Evolutionary conservation across 2,797 vertebrate species (phyloP).

Genomic region (Iguana delicatissima): DNA sequence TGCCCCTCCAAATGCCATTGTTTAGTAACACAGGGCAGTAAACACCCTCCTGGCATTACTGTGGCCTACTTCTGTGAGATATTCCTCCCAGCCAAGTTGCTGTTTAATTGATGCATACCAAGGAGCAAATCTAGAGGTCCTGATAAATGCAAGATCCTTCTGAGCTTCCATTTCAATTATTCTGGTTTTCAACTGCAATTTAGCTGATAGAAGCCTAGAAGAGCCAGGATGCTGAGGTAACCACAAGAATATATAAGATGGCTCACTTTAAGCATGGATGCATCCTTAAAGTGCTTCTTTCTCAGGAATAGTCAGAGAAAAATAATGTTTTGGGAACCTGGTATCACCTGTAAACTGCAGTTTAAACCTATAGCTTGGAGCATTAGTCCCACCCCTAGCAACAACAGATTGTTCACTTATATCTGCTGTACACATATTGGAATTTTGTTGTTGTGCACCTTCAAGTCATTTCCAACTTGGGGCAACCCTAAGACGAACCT

Average conservation of each 20-base stretch:
- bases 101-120: slow-evolving; percentile 44
- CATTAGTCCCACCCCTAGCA: not conserved
- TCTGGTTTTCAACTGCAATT: slow-evolving; percentile 45
- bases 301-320: slow-evolving; percentile 10
- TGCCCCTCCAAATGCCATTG: slow-evolving; percentile 10
- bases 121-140: slow-evolving; percentile 33
- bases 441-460: no score
- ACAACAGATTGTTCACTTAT: not conserved
- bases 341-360: not conserved
- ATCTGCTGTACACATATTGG: not conserved
- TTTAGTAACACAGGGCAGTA: slow-evolving; percentile 13
- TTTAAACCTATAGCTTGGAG: not conserved
- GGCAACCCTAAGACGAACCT: no score
- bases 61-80: slow-evolving; percentile 38
- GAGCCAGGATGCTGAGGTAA: slow-evolving; percentile 18
- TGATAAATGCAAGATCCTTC: slow-evolving; percentile 30
- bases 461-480: no score
- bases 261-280: slow-evolving; percentile 21
- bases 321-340: not conserved
- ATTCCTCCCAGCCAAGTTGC: slow-evolving; percentile 27
- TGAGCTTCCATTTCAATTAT: slow-evolving; percentile 46
- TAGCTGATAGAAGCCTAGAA: slow-evolving; percentile 34
- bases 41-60: slow-evolving; percentile 16
- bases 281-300: slow-evolving; percentile 25
- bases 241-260: slow-evolving; percentile 38